Base-by-base conservation (phyloP, 1,140 invertebrate genomes). In the Wiebesia pumilae region DNA sequence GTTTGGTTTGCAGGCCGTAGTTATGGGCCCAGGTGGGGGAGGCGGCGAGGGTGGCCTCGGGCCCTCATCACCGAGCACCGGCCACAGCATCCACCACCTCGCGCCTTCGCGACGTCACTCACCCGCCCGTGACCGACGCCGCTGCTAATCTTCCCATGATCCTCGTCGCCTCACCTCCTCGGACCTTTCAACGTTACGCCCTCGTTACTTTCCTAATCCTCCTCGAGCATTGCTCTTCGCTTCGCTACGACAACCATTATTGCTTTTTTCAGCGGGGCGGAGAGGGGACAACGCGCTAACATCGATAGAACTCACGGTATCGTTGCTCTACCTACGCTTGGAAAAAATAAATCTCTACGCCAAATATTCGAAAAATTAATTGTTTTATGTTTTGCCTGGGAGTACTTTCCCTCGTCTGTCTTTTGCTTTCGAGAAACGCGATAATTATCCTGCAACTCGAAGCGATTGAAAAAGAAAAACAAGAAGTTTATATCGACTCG, bases 61-160 rank as follows among this genome's bases (percentile, higher is more conserved):
- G 91, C 93, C 93, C 88, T 93, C 93, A 90, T 93, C 93, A 86
- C 92, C 91, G 89, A 93, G 89, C 89, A 93, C 92, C 73, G 93
- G 92, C 93, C 93, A 94, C 92, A 94, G 92, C 93, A 94, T 94
- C 92, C 93, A 93, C 91, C 84, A 89, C 87, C 58, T 67, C 40
- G 14, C 24, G 67, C 40, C 27, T 62, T 14, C 58, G 58, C 58
- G 58, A 27, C 58, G 58, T 62, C 27, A 4, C 54, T 65, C 73
- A 58, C 27, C 82, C 82, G 0, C 80, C 73, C 54, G 51, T n/a
- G 43, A 47, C 43, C 6, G 43, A 47, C 4, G 54, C 54, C 10
- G 19, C 54, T 10, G 2, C n/a, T 19, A 30, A 14, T 54, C 30
- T 3, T 69, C 62, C n/a, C 82, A 73, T 84, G 16, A 43, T 54